Evolutionary conservation across 2,888 invertebrate species (phyloP).

Genomic region (Drosophila hamatofila): DNA sequence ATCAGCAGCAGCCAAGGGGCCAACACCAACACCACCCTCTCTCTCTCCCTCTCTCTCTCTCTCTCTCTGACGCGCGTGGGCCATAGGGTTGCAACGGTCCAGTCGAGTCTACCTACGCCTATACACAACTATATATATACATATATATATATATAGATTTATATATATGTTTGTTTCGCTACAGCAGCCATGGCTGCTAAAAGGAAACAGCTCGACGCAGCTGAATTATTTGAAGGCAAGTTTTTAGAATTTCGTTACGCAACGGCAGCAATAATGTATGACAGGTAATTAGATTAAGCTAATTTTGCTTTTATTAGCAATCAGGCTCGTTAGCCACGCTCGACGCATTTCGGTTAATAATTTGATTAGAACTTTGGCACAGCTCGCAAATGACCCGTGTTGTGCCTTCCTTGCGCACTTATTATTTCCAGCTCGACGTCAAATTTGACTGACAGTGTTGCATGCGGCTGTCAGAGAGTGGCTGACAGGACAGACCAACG

Average conservation of each 20-base stretch:
- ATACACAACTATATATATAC: background rate
- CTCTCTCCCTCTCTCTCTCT: constrained; percentile 8
- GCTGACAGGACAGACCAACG: constrained; percentile 44
- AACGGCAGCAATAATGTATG: constrained; percentile 70
- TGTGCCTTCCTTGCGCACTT: background rate
- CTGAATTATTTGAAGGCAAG: constrained; percentile 43
- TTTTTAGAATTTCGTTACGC: constrained; percentile 54
- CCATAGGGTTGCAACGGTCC: constrained; percentile 44
- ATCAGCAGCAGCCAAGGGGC: constrained; percentile 54
- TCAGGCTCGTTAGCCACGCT: constrained; percentile 53
- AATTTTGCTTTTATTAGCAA: constrained; percentile 82
- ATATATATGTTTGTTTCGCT: background rate
- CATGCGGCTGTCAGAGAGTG: constrained; percentile 61
- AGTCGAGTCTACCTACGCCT: constrained; percentile 22
- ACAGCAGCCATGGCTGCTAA: constrained; percentile 2
- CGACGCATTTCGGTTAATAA: constrained; percentile 69
- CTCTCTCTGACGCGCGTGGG: too few relatives aligned
- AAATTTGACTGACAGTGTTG: constrained; percentile 39
- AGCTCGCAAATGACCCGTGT: constrained; percentile 1
- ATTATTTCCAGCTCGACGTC: constrained; percentile 5
- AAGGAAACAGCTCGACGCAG: constrained; percentile 44
- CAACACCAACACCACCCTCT: constrained; percentile 1
- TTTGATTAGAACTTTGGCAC: constrained; percentile 60
- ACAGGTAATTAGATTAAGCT: constrained; percentile 83
- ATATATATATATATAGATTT: background rate